Conservation (phyloP, 2,113 vertebrate species). For the Crotalus tigris region DNA sequence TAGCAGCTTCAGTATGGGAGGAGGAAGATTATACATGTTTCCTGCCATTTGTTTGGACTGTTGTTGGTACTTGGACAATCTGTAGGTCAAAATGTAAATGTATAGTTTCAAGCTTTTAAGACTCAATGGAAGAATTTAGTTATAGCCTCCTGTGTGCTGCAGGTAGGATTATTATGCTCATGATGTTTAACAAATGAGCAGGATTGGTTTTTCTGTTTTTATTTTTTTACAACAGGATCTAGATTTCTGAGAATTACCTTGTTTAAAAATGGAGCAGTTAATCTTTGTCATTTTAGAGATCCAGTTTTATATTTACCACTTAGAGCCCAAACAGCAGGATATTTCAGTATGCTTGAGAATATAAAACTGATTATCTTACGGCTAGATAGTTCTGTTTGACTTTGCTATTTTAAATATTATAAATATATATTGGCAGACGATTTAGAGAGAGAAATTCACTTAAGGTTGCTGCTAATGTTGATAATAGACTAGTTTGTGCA, state of each 20-base stretch:
- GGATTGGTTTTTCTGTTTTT: neutral
- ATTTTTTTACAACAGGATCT: slow-evolving; percentile 22
- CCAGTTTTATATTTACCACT: neutral
- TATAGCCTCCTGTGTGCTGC: slow-evolving; percentile 22
- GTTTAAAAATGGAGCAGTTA: slow-evolving; percentile 2
- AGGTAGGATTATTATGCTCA: slow-evolving; percentile 30
- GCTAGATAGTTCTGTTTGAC: neutral
- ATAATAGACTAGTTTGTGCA: neutral
- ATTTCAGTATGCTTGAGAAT: neutral
- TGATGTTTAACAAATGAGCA: slow-evolving; percentile 5
- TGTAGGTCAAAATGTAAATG: neutral
- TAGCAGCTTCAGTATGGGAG: neutral
- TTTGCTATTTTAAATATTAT: neutral
- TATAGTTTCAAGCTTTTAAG: neutral
- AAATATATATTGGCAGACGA: neutral
- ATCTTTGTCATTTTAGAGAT: neutral
- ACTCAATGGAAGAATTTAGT: neutral
- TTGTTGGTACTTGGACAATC: neutral
- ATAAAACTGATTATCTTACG: neutral
- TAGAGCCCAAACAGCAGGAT: neutral
- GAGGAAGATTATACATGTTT: neutral
- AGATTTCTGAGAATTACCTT: slow-evolving; percentile 4
- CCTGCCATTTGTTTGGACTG: neutral
- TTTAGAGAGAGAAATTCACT: neutral
- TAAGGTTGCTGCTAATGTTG: neutral